Conservation (phyloP, 2,888 invertebrate genomes). For the Melipona bicolor region DNA sequence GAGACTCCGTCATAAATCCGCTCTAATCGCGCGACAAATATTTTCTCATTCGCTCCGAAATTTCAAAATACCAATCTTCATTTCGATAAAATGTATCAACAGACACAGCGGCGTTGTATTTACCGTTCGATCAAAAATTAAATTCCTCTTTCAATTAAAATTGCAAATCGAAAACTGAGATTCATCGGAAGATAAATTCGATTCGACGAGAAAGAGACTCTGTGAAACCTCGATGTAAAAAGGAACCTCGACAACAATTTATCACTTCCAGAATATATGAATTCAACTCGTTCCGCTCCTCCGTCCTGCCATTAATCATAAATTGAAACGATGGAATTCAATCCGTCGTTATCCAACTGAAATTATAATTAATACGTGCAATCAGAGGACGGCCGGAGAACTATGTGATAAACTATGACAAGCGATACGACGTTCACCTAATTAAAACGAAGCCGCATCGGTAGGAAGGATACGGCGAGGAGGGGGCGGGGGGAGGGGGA, state of each 20-base stretch:
- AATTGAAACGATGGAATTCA: neutral
- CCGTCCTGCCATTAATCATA: neutral
- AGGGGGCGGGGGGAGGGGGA: too few species aligned
- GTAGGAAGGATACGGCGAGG: neutral
- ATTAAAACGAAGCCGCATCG: constrained; percentile 67
- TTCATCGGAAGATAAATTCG: neutral
- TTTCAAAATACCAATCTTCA: neutral
- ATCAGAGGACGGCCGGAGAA: constrained; percentile 60
- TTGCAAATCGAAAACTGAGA: neutral
- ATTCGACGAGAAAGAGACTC: neutral
- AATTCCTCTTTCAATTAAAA: neutral
- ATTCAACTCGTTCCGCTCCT: too few species aligned
- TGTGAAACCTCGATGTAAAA: neutral
- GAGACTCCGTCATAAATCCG: neutral
- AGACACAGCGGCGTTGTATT: neutral
- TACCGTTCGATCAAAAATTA: neutral
- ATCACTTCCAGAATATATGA: too few species aligned
- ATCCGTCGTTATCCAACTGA: neutral
- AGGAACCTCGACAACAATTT: neutral
- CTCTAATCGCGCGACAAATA: neutral
- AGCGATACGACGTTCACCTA: constrained; percentile 64
- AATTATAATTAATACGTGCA: constrained; percentile 44
- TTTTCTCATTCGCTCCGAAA: neutral
- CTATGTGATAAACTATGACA: constrained; percentile 62
- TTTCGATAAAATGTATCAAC: neutral